Evolutionary conservation across 2,113 vertebrate genomes (phyloP).

Genomic region (Bolborhynchus lineola): DNA sequence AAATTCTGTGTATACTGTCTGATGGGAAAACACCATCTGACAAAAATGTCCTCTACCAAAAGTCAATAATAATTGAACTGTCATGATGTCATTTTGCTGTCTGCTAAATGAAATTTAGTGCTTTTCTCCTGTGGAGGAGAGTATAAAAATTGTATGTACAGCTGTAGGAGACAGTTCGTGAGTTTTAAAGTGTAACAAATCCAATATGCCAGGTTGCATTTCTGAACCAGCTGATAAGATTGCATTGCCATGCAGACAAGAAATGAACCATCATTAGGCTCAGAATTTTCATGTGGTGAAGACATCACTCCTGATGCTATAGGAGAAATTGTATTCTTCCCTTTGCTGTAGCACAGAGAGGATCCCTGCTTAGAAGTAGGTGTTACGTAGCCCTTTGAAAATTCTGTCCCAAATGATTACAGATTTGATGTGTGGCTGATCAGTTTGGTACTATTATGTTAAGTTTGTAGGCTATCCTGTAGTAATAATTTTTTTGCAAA

Average conservation of each 20-base stretch:
- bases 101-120: not conserved
- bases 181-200: not conserved
- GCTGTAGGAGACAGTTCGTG: not conserved
- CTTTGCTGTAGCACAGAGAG: not conserved
- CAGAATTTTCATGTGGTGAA: not conserved
- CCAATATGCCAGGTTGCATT: not conserved
- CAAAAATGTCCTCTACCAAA: not conserved
- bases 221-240: not conserved
- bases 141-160: not conserved
- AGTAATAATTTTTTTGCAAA: not conserved
- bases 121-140: not conserved
- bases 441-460: not conserved
- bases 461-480: not conserved
- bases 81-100: not conserved
- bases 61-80: not conserved
- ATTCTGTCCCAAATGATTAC: not conserved
- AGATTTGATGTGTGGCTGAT: not conserved
- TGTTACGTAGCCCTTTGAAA: not conserved
- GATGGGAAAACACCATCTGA: not conserved
- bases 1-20: not conserved
- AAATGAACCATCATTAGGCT: not conserved
- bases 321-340: not conserved
- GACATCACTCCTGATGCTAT: not conserved
- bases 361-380: not conserved
- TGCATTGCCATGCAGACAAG: fast-evolving